Evolutionary conservation across 2,113 vertebrate species (phyloP).

Genomic region (Oenanthe melanoleuca): DNA sequence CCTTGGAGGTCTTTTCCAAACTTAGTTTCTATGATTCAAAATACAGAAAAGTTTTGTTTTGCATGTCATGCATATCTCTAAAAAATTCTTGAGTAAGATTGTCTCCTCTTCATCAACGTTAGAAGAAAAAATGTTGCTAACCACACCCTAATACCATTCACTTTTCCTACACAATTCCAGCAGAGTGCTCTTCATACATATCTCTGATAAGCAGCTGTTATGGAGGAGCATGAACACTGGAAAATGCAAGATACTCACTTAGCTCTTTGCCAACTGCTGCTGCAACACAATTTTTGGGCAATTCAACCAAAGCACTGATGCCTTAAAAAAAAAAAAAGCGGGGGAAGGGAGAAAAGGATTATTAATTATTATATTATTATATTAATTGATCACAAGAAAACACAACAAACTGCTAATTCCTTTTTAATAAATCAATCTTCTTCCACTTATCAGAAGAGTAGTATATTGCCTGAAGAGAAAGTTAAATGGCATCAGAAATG

Average conservation of each 20-base stretch:
- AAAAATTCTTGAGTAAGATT: background rate
- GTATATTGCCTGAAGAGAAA: background rate
- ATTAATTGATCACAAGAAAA: background rate
- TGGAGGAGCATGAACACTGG: background rate
- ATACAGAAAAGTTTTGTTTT: background rate
- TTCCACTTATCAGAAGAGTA: background rate
- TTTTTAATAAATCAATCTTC: background rate
- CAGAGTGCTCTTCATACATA: rapidly evolving
- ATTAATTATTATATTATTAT: background rate
- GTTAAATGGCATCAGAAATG: background rate
- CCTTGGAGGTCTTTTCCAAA: background rate
- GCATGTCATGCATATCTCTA: background rate
- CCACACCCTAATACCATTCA: background rate
- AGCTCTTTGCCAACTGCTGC: constrained; percentile 90
- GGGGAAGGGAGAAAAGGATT: background rate
- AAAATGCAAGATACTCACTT: constrained; percentile 75
- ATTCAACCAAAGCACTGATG: constrained; percentile 85
- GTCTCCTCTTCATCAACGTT: background rate
- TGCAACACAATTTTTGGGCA: constrained; percentile 89
- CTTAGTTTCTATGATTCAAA: background rate
- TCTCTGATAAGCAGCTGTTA: background rate
- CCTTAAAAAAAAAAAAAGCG: constrained; percentile 67
- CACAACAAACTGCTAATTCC: background rate
- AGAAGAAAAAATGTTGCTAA: background rate
- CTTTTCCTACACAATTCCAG: background rate